A percentile compares a stretch with the other conserved stretches of the same genome.
Evolutionary conservation across 2,888 invertebrate genomes (phyloP).

Genomic region (Chloroclystis v-ata): DNA sequence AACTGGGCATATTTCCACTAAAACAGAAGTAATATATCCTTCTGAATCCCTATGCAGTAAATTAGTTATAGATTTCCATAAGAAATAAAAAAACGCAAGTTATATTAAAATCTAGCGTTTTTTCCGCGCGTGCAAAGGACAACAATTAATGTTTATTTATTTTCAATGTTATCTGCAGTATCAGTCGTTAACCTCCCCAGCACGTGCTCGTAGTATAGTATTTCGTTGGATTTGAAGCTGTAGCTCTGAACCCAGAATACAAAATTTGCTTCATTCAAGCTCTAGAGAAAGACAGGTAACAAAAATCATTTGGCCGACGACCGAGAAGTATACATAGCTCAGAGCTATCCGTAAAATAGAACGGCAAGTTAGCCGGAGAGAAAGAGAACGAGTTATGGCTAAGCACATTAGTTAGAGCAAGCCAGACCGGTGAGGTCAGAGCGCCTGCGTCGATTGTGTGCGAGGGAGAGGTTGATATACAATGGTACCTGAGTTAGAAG

Average conservation of each 20-base stretch:
- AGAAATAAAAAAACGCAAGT: no score
- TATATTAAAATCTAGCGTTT: slow-evolving; percentile 6
- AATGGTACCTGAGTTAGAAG: slow-evolving; percentile 42
- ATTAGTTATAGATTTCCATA: no score
- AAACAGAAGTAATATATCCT: no score
- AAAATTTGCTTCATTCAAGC: slow-evolving; percentile 74
- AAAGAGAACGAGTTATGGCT: slow-evolving; percentile 56
- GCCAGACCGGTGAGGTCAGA: slow-evolving; percentile 62
- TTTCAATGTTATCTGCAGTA: slow-evolving; percentile 66
- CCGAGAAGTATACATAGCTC: slow-evolving; percentile 78
- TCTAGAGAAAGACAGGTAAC: slow-evolving; percentile 78
- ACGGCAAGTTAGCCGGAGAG: slow-evolving; percentile 57
- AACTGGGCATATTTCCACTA: no score
- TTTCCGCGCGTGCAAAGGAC: slow-evolving; percentile 15
- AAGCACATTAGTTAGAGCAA: slow-evolving; percentile 46
- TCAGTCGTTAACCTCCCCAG: slow-evolving; percentile 71
- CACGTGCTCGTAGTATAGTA: slow-evolving; percentile 74
- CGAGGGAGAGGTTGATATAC: slow-evolving; percentile 52
- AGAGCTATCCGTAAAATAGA: slow-evolving; percentile 78
- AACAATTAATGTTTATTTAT: slow-evolving; percentile 63
- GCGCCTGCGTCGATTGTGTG: slow-evolving; percentile 67
- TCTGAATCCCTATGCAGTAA: no score
- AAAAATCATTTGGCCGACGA: slow-evolving; percentile 74
- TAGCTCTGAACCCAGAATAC: slow-evolving; percentile 73
- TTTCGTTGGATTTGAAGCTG: slow-evolving; percentile 76